These are phyloP conservation scores for silkworm (Bombyx mori) DNA, from an alignment of 1,140 invertebrate species.

Conservation along the genomic window DNA sequence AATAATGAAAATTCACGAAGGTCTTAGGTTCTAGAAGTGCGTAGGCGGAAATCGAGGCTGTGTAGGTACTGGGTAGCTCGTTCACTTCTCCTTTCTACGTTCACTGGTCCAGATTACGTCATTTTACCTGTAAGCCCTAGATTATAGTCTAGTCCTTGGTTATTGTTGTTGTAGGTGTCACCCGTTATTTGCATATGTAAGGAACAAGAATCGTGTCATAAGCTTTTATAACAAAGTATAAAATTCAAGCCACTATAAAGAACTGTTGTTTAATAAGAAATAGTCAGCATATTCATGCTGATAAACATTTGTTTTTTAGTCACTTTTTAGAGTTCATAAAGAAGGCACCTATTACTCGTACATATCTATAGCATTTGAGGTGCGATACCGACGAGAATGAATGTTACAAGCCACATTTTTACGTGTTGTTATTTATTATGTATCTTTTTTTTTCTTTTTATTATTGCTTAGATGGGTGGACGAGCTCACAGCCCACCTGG, in stretches of 20 bases:
- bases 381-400: no score
- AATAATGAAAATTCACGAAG: constrained; percentile 17
- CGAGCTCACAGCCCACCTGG: no score
- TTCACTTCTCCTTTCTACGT: constrained; percentile 67
- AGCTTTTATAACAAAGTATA: not conserved
- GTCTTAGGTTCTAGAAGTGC: constrained; percentile 31
- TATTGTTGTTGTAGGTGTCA: constrained; percentile 1
- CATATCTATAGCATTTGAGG: no score
- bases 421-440: no score
- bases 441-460: no score
- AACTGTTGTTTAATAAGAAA: no score
- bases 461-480: no score
- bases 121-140: constrained; percentile 21
- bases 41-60: constrained; percentile 58
- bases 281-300: no score
- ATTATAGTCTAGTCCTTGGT: constrained; percentile 4
- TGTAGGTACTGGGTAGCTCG: constrained; percentile 42
- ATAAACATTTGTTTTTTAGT: no score
- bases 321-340: no score
- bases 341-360: no score
- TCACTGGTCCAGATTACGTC: constrained; percentile 66
- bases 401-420: no score
- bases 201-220: not conserved
- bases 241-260: not conserved
- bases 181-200: not conserved